Percentiles rank a stretch among this genome's conserved stretches.
These are phyloP conservation scores for Calidris pygmaea DNA, from an alignment of 2,113 vertebrate genomes.

Conservation along the genomic window DNA sequence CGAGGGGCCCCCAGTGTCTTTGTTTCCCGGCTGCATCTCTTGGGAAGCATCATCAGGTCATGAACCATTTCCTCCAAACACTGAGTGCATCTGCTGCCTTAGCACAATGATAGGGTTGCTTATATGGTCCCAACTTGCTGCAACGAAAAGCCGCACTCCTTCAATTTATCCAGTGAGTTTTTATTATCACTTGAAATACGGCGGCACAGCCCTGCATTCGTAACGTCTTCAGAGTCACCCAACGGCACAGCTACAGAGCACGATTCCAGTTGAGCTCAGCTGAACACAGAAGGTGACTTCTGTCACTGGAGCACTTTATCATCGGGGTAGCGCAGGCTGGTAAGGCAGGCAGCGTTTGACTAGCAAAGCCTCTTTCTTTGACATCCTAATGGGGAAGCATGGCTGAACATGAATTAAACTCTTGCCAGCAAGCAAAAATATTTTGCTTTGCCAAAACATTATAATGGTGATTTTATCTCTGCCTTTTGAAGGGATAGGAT, in stretches of 20 bases:
- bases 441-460: background rate
- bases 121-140: background rate
- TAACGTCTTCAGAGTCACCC: background rate
- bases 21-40: background rate
- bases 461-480: background rate
- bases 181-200: constrained; percentile 4
- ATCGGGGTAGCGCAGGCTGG: background rate
- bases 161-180: background rate
- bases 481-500: background rate
- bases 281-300: constrained; percentile 56
- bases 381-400: background rate
- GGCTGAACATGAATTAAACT: background rate
- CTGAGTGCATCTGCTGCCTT: constrained; percentile 4
- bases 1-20: background rate
- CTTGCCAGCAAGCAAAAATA: background rate
- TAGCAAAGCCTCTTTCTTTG: background rate
- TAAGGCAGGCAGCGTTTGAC: background rate
- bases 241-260: background rate
- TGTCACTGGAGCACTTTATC: background rate
- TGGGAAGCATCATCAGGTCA: background rate
- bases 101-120: background rate
- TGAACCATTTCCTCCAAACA: background rate
- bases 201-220: background rate
- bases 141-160: background rate
- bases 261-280: background rate